phyloP scores from a whole-genome alignment of 2,888 invertebrate species.

The Ophioninae sp. region DNA sequence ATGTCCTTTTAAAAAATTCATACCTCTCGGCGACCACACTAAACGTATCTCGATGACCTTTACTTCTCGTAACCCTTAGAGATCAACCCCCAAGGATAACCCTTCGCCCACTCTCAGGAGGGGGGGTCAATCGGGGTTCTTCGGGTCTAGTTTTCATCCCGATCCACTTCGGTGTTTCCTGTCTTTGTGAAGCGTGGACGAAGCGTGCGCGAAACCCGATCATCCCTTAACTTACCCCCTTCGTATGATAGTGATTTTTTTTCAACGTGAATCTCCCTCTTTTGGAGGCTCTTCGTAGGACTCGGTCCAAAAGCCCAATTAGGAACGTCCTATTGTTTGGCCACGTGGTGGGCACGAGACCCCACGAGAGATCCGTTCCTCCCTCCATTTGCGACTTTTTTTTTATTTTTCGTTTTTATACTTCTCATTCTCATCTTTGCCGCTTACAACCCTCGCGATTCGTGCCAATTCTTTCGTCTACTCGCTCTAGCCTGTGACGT shows the following conservation, averaged over 20 bases:
- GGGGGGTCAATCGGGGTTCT: constrained; percentile 36
- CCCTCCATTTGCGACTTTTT: constrained; percentile 41
- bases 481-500: constrained; percentile 10
- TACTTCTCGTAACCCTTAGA: constrained; percentile 22
- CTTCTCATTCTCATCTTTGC: constrained; percentile 36
- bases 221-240: constrained; percentile 59
- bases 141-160: constrained; percentile 61
- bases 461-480: constrained; percentile 54
- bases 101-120: constrained; percentile 63
- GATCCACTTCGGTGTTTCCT: constrained; percentile 39
- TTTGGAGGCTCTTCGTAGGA: constrained; percentile 59
- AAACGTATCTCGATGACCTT: constrained; percentile 17
- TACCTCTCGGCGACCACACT: constrained; percentile 66
- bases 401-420: constrained; percentile 16
- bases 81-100: constrained; percentile 66
- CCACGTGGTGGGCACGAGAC: constrained; percentile 80
- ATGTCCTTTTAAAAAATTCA: constrained; percentile 70
- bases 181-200: background rate
- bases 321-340: constrained; percentile 80
- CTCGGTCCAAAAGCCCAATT: constrained; percentile 78
- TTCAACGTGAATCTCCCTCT: constrained; percentile 6
- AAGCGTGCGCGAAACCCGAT: constrained; percentile 41
- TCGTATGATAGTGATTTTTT: constrained; percentile 62
- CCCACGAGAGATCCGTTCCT: constrained; percentile 54
- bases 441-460: constrained; percentile 40